A percentile compares a stretch with the other conserved stretches of the same genome.
These are phyloP conservation scores for Aphrocallistes beatrix DNA, from an alignment of 37 sponge, comb jelly and placozoan genomes.

Conservation along the genomic window DNA sequence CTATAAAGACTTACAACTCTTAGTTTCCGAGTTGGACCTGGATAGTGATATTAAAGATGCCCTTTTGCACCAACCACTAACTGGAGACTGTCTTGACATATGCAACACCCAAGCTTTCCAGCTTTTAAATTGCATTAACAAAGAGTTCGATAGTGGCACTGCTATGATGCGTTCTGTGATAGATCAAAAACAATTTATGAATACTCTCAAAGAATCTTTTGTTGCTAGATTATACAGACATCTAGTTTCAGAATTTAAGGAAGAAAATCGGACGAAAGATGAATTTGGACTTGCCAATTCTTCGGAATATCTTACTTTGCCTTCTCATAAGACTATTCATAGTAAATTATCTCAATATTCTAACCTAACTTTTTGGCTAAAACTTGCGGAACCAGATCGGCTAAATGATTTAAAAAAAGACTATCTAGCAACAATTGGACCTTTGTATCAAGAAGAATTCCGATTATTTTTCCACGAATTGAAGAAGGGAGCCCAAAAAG, in stretches of 20 bases:
- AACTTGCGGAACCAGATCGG: background rate
- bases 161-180: conserved; percentile 11
- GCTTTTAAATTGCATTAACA: background rate
- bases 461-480: background rate
- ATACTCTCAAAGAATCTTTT: background rate
- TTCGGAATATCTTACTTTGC: background rate
- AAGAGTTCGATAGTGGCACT: conserved; percentile 10
- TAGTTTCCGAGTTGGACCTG: background rate
- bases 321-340: background rate
- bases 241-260: background rate
- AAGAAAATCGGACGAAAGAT: background rate
- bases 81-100: background rate
- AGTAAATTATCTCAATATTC: background rate
- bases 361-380: background rate
- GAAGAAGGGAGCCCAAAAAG: background rate
- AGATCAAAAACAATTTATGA: background rate
- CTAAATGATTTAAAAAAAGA: background rate
- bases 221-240: background rate
- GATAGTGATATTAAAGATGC: background rate
- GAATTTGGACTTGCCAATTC: background rate
- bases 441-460: background rate
- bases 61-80: background rate
- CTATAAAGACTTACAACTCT: background rate
- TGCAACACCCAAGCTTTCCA: background rate
- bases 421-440: background rate